Conservation (phyloP, 2,113 vertebrate species). For the Salvelinus sp. region DNA sequence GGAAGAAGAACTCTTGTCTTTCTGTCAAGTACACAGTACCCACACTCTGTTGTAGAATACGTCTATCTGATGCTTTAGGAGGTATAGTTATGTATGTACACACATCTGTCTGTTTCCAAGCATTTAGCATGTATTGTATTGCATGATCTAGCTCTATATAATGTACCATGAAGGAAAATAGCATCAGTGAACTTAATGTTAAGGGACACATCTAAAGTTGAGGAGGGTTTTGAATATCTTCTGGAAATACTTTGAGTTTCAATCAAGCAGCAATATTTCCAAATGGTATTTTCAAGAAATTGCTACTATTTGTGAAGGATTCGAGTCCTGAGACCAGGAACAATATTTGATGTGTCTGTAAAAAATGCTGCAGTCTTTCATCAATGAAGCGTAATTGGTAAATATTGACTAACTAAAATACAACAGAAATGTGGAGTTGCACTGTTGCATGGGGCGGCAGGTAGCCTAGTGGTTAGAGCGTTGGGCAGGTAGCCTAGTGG, state of each 20-base stretch:
- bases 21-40: constrained; percentile 10
- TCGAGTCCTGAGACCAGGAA: background rate
- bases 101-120: constrained; percentile 44
- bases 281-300: constrained; percentile 8
- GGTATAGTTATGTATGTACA: constrained; percentile 21
- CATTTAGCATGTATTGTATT: constrained; percentile 55
- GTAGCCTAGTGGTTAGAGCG: too few species aligned
- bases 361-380: constrained; percentile 12
- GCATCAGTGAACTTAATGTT: constrained; percentile 35
- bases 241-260: constrained; percentile 17
- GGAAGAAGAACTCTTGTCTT: constrained; percentile 10
- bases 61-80: constrained; percentile 18
- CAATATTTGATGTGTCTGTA: background rate
- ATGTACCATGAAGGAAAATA: constrained; percentile 29
- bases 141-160: constrained; percentile 59
- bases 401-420: constrained; percentile 20
- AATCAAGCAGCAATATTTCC: constrained; percentile 22
- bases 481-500: too few species aligned
- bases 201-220: constrained; percentile 19
- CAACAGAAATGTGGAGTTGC: constrained; percentile 36
- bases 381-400: constrained; percentile 15
- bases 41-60: constrained; percentile 28
- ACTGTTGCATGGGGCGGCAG: constrained; percentile 19
- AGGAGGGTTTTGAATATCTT: constrained; percentile 11
- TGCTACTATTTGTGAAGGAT: constrained; percentile 11